These are phyloP conservation scores for Drosophila insularis DNA, from an alignment of 1,140 invertebrate genomes.

Conservation along the genomic window DNA sequence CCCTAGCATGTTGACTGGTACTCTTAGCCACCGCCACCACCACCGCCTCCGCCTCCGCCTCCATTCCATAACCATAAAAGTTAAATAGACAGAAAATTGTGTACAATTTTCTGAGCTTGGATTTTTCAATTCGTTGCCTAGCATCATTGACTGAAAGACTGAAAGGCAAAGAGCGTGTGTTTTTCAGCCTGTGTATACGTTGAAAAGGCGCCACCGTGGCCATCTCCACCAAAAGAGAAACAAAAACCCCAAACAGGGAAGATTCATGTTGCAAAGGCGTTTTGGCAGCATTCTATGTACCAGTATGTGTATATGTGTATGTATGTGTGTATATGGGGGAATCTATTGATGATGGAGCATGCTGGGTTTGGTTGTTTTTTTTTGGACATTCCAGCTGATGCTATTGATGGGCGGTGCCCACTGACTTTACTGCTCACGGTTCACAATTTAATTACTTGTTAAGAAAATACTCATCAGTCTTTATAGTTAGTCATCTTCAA, in stretches of 20 bases:
- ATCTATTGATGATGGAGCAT: not conserved
- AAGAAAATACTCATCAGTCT: not conserved
- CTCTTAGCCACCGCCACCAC: not conserved
- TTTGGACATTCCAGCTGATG: not conserved
- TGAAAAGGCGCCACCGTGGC: slow-evolving; percentile 26
- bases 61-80: slow-evolving; percentile 60
- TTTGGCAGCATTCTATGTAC: not conserved
- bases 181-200: slow-evolving; percentile 25
- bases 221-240: slow-evolving; percentile 13
- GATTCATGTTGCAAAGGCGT: slow-evolving; percentile 16
- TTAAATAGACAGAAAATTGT: slow-evolving; percentile 78
- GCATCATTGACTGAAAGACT: slow-evolving; percentile 44
- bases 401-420: slow-evolving; percentile 16
- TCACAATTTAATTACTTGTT: slow-evolving; percentile 1
- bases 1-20: slow-evolving; percentile 30
- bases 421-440: not conserved
- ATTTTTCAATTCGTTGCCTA: slow-evolving; percentile 26
- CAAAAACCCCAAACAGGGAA: not conserved
- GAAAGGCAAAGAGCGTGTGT: slow-evolving; percentile 40
- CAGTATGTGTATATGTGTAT: no score
- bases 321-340: not conserved
- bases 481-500: not conserved
- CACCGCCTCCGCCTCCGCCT: not conserved
- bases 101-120: slow-evolving; percentile 66
- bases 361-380: not conserved